These are phyloP conservation scores for Trichosurus vulpecula DNA, from an alignment of 2,797 vertebrate species.

Conservation along the genomic window DNA sequence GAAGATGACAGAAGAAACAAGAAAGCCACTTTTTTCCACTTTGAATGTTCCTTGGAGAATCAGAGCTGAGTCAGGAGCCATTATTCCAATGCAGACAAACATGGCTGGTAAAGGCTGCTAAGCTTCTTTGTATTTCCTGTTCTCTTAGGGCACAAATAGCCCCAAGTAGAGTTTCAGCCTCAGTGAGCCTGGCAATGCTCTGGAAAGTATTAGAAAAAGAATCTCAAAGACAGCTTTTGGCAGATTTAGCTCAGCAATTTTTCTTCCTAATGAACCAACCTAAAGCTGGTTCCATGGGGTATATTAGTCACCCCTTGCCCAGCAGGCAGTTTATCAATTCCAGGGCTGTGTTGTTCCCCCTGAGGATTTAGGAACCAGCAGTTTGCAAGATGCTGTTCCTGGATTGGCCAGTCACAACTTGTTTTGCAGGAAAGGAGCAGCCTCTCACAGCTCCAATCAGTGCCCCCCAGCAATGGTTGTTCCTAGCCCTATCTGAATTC, in stretches of 20 bases:
- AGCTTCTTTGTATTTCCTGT: neutral
- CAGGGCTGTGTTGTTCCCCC: neutral
- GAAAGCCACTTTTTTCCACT: neutral
- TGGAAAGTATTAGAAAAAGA: constrained; percentile 21
- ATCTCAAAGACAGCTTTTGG: neutral
- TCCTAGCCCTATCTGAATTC: neutral
- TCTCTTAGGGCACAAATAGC: neutral
- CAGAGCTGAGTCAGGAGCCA: neutral
- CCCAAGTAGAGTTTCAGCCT: neutral
- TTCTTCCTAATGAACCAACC: constrained; percentile 28
- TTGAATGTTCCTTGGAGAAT: neutral
- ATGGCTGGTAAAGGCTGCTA: neutral
- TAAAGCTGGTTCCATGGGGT: neutral
- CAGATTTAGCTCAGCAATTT: constrained; percentile 25
- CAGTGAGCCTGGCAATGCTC: neutral
- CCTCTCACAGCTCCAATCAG: neutral
- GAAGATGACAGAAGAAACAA: neutral
- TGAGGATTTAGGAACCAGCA: neutral
- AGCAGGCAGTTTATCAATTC: neutral
- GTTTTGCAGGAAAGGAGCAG: neutral
- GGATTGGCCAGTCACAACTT: neutral
- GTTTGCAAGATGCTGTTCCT: neutral
- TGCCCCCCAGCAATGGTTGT: neutral
- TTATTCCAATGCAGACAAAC: neutral
- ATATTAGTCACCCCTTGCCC: neutral